These are phyloP conservation scores for Drosophila pseudoananassae DNA, from an alignment of 1,140 invertebrate genomes.

Conservation along the genomic window DNA sequence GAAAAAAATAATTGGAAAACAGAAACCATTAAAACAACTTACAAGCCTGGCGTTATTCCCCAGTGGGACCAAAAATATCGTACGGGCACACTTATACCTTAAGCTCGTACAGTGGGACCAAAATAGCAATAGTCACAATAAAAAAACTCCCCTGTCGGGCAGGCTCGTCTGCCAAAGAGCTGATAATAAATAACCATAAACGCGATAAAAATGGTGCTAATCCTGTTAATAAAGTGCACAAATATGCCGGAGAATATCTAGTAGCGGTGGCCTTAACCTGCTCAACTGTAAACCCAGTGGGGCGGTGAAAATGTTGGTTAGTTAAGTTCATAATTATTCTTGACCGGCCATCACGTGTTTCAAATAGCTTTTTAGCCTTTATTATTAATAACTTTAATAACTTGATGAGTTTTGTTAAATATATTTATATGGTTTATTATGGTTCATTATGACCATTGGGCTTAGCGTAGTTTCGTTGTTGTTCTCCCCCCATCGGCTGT, in stretches of 20 bases:
- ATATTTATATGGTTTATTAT: background rate
- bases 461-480: constrained; percentile 3
- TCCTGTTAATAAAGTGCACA: constrained; percentile 23
- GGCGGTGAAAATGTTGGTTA: constrained; percentile 18
- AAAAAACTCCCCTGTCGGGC: background rate
- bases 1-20: too few species aligned
- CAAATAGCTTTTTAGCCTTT: background rate
- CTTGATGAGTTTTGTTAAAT: background rate
- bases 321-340: background rate
- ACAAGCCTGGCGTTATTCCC: background rate
- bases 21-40: too few species aligned
- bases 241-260: constrained; percentile 15
- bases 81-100: background rate
- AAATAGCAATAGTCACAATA: background rate
- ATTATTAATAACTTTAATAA: background rate
- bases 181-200: constrained; percentile 18
- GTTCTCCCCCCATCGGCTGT: constrained; percentile 13
- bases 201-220: constrained; percentile 24
- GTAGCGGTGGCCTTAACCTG: background rate
- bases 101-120: background rate
- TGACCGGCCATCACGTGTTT: constrained; percentile 14
- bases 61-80: background rate
- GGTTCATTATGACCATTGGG: too few species aligned
- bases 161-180: background rate
- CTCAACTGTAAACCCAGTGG: constrained; percentile 2